Evolutionary conservation across 2,113 vertebrate genomes (phyloP), one percentile per base, ranked within the genome.

Genomic region (Machaerirhynchus nigripectus): DNA sequence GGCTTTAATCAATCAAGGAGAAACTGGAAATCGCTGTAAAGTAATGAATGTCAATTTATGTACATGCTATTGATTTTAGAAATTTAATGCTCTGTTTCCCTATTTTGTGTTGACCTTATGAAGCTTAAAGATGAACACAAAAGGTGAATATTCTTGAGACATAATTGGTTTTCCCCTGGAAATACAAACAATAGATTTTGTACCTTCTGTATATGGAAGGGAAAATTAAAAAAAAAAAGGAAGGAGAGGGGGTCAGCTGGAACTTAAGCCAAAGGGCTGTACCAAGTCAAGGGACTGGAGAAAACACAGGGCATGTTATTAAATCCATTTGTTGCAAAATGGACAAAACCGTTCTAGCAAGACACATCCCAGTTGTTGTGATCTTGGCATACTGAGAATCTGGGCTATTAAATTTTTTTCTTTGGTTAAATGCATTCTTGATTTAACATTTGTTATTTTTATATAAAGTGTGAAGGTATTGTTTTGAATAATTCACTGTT

Each of bases 1-100:
- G 73, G 88, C 93, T 98, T 97, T 95, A 97, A 97, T 97, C 97
- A 97, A 96, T 97, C 96, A 97, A 97, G 90, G 56, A 95, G 89
- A 97, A 97, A 97, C 94, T 95, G 93, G 93, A 96, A 95, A 95
- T 91, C 73, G 14, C 86, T 90, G 83, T 87, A 94, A 97, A 97
- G 94, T 90, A 95, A 96, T 89, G 77, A 96, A 93, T 96, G 95
- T 89, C 96, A 97, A 91, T 97, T 96, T 96, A 94, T 93, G 85
- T 94, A 96, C 87, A 89, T 93, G 89, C 87, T 97, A 82, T 87
- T 96, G 96, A 97, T 96, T 97, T 96, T 83, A 55, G 90, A 87
- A 94, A 94, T 96, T 93, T 93, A 97, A 97, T 96, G 93, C 88
- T 94, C 89, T 84, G 87, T 92, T 97, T 97, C 89, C 88, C 89